A percentile compares a stretch with the other conserved stretches of the same genome.
Evolutionary conservation across 2,797 vertebrate species (phyloP).

Genomic region (Todus mexicanus): DNA sequence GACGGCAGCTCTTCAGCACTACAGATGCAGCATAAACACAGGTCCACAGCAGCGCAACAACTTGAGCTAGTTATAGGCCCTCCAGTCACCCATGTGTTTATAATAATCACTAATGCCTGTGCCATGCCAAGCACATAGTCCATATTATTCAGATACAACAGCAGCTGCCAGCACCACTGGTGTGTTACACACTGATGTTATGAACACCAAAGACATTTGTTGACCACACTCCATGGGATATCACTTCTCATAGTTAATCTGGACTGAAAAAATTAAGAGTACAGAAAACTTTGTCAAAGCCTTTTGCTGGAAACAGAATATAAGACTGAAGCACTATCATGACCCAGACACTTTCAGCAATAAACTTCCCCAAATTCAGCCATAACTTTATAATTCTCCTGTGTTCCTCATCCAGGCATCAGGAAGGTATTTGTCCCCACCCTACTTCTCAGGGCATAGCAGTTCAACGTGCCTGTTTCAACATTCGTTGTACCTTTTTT

Average conservation of each 20-base stretch:
- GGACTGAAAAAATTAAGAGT: neutral
- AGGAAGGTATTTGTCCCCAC: neutral
- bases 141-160: neutral
- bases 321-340: neutral
- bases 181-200: neutral
- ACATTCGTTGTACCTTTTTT: neutral
- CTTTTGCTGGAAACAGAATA: neutral
- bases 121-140: neutral
- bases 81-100: neutral
- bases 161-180: neutral
- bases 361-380: neutral
- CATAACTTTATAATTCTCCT: neutral
- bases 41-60: neutral
- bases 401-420: neutral
- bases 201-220: neutral
- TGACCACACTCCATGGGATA: fast-evolving
- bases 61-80: neutral
- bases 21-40: neutral
- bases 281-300: neutral
- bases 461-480: neutral
- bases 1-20: neutral
- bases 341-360: neutral
- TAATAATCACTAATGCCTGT: neutral
- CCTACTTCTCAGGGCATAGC: neutral
- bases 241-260: neutral